phyloP scores from a whole-genome alignment of 1,140 invertebrate species.

The Drosophila hydei region DNA sequence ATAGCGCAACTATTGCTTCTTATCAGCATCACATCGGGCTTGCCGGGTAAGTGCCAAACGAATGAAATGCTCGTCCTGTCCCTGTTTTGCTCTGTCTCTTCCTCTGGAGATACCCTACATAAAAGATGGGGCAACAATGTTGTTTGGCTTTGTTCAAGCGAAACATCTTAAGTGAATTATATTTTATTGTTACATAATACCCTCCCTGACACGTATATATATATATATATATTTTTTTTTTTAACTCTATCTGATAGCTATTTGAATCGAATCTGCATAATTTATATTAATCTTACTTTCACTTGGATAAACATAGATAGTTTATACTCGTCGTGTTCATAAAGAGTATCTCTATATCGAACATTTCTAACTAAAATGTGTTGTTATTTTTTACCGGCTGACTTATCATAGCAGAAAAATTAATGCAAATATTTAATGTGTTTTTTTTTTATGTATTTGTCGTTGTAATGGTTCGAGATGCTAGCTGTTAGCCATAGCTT shows the following conservation, averaged over 20 bases:
- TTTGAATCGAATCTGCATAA: no score
- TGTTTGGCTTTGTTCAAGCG: background rate
- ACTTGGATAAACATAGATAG: no score
- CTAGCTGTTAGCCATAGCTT: background rate
- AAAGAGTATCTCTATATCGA: background rate
- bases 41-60: slow-evolving; percentile 73
- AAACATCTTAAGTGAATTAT: no score
- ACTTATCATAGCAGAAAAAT: slow-evolving; percentile 66
- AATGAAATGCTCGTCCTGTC: slow-evolving; percentile 28
- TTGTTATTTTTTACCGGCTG: slow-evolving; percentile 27
- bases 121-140: background rate
- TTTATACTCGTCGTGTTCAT: no score
- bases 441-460: slow-evolving; percentile 75
- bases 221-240: background rate
- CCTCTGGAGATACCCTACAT: background rate
- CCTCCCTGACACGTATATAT: no score
- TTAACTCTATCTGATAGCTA: no score
- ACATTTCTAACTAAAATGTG: background rate
- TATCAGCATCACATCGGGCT: slow-evolving; percentile 77
- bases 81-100: slow-evolving; percentile 25
- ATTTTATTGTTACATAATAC: no score
- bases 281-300: background rate
- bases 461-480: slow-evolving; percentile 56
- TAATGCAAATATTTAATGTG: slow-evolving; percentile 81
- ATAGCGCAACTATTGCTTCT: slow-evolving; percentile 74